Evolutionary conservation across 2,888 invertebrate genomes (phyloP).

Genomic region (Cephus sareptanus): DNA sequence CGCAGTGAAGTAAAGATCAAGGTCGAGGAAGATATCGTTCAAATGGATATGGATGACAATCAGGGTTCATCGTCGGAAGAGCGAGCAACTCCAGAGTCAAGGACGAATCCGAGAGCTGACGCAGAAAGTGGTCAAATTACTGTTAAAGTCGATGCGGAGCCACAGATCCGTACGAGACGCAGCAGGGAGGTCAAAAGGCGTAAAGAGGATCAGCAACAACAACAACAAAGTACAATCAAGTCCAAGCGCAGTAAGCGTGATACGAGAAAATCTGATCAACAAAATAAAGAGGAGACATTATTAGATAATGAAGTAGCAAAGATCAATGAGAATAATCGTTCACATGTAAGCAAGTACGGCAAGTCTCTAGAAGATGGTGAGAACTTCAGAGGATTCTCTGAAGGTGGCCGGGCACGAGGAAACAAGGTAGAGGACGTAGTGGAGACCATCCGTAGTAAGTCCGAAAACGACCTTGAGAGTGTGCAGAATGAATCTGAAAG

Average conservation of each 20-base stretch:
- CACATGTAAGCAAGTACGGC: conserved; percentile 35
- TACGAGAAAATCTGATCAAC: conserved; percentile 45
- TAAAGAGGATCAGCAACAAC: conserved; percentile 41
- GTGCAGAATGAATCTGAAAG: conserved; percentile 16
- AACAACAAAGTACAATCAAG: conserved; percentile 19
- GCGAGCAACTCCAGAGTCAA: conserved; percentile 18
- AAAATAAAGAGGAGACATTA: conserved; percentile 59
- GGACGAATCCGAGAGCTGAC: conserved; percentile 49
- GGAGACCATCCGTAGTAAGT: conserved; percentile 54
- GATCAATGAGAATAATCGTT: conserved; percentile 61
- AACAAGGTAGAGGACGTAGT: conserved; percentile 29
- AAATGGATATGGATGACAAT: conserved; percentile 2
- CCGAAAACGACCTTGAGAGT: conserved; percentile 55
- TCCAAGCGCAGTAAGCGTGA: conserved; percentile 28
- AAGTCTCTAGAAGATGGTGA: conserved; percentile 35
- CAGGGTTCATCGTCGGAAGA: conserved; percentile 25
- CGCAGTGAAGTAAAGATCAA: neutral
- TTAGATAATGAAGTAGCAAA: conserved; percentile 61
- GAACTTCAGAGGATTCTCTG: conserved; percentile 54
- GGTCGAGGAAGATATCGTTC: neutral
- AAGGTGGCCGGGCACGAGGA: conserved; percentile 27
- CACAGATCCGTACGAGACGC: conserved; percentile 49
- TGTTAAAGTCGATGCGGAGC: conserved; percentile 52
- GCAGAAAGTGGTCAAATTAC: conserved; percentile 65
- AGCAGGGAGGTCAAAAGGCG: conserved; percentile 54